phyloP scores from a whole-genome alignment of 1,140 invertebrate genomes.

The Aphelinus certus region DNA sequence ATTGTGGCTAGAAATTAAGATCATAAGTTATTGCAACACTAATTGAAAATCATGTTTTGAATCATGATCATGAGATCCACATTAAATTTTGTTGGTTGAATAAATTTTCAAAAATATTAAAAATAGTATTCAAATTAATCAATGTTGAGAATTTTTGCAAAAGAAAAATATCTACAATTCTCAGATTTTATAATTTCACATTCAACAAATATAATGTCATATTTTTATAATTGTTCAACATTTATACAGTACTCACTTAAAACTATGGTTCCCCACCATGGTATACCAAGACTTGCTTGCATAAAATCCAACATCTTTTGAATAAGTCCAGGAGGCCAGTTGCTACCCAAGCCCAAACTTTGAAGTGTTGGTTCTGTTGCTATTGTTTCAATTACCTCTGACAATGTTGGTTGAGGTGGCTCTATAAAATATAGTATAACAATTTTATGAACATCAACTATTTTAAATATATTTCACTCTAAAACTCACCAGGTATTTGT shows the following conservation, averaged over 20 bases:
- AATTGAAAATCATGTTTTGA: neutral
- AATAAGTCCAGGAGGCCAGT: slow-evolving; percentile 79
- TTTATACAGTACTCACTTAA: slow-evolving; percentile 66
- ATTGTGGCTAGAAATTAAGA: slow-evolving; percentile 73
- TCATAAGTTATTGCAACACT: neutral
- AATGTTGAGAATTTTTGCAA: slow-evolving; percentile 1
- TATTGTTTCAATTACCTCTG: slow-evolving; percentile 62
- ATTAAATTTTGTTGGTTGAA: neutral
- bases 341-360: slow-evolving; percentile 83
- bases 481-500: slow-evolving; percentile 31
- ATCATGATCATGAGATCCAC: neutral
- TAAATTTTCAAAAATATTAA: neutral
- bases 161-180: neutral
- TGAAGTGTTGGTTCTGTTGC: slow-evolving; percentile 78
- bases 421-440: slow-evolving; percentile 12
- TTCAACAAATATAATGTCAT: neutral
- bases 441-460: neutral
- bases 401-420: slow-evolving; percentile 36
- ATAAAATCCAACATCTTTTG: slow-evolving; percentile 84
- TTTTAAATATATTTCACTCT: neutral
- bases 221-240: slow-evolving; percentile 3
- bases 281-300: slow-evolving; percentile 79
- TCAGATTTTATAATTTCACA: too few species aligned
- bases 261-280: slow-evolving; percentile 91
- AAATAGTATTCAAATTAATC: slow-evolving; percentile 9